Base-by-base conservation (phyloP, 2,888 invertebrate genomes). In the Drosophila flavopinicola region DNA sequence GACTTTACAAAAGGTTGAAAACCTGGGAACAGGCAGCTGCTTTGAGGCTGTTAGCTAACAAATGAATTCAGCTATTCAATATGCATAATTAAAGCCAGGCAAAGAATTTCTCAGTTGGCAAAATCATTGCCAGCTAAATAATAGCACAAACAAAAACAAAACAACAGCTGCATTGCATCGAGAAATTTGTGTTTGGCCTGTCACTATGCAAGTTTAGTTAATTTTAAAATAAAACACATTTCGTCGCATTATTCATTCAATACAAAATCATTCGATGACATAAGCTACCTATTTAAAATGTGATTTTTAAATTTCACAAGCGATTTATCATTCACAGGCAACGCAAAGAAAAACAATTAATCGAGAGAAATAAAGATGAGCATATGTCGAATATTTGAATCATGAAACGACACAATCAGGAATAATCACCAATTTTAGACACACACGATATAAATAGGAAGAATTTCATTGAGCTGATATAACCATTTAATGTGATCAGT, bases 261-360 rank as follows among this genome's bases (percentile, higher is more conserved):
- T 41, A 20, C 30, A 57, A 49, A 51, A 24, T 47, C 27, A 54
- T 45, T 30, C 64, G 72, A 78, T 78, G 85, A 78, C 85, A 78
- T 78, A 78, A 78, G 73, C 69, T 10, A 54, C 38, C 66, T 64
- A 66, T 76, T 79, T 73, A 57, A 68, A 84, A 39, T 39, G 57
- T 44, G 63, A 66, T 71, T 75, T 77, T 61, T 42, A 4, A 56
- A 41, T 41, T 44, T 41, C 10, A 29, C 52, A 23, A 67, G 33
- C 23, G 47, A n/a, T 29, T 45, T 27, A 13, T 27, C 7, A 33
- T 5, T 9, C 7, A 27, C 41, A 15, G 35, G 29, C 44, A 48
- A 45, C 3, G 17, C 24, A 25, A 25, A 39, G 13, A 7, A 32
- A 35, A 13, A 7, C 9, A 24, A 38, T 17, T 32, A n/a, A 29